Conservation (phyloP, 2,888 invertebrate genomes). For the Orthosia incerta region DNA sequence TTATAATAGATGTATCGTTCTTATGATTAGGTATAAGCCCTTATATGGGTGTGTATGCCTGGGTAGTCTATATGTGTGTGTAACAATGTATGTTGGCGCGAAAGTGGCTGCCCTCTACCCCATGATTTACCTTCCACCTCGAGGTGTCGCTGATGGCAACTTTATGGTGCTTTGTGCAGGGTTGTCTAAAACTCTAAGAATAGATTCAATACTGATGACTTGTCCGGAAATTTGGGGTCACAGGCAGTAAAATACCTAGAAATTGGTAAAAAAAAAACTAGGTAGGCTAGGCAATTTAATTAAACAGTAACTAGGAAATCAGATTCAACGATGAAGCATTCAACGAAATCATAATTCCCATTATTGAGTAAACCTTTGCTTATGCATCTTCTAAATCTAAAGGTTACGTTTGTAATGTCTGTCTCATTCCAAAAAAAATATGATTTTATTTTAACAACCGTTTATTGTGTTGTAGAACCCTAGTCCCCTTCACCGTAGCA, state of each 20-base stretch:
- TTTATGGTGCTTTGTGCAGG: slow-evolving; percentile 65
- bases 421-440: not conserved
- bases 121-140: slow-evolving; percentile 72
- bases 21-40: slow-evolving; percentile 34
- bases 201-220: not conserved
- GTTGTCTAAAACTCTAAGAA: slow-evolving; percentile 23
- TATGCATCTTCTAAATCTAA: not conserved
- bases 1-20: slow-evolving; percentile 25
- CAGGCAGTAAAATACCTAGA: not conserved
- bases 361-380: not conserved
- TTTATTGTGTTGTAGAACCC: not conserved
- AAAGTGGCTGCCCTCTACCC: slow-evolving; percentile 72
- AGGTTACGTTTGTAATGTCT: not conserved
- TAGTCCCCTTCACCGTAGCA: slow-evolving; percentile 13
- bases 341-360: not conserved
- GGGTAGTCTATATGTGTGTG: slow-evolving; percentile 41
- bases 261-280: not conserved
- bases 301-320: not conserved
- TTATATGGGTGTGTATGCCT: slow-evolving; percentile 25
- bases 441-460: not conserved
- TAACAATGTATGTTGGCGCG: slow-evolving; percentile 64
- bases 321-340: not conserved
- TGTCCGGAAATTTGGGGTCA: no score
- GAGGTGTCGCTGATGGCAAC: slow-evolving; percentile 66
- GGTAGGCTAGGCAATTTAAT: not conserved